Conservation (phyloP, 1,140 invertebrate genomes). For the Sesamia nonagrioides region DNA sequence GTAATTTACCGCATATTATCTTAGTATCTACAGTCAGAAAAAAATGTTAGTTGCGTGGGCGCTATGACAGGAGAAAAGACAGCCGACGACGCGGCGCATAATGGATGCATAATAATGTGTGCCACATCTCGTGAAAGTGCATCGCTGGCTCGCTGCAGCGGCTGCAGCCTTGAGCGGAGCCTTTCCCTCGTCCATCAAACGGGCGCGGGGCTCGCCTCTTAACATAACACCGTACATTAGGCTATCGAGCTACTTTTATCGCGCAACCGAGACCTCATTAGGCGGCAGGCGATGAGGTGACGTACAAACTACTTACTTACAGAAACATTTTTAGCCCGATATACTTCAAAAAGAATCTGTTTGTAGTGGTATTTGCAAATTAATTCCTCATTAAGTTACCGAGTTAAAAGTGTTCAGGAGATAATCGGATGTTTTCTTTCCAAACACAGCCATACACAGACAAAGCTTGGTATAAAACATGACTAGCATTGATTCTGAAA, state of each 20-base stretch:
- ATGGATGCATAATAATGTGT: constrained; percentile 78
- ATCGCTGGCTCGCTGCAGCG: constrained; percentile 65
- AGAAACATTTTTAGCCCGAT: not conserved
- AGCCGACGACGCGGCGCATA: constrained; percentile 62
- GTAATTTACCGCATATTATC: constrained; percentile 46
- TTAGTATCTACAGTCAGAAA: constrained; percentile 40
- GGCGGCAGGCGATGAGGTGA: not conserved
- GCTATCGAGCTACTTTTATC: constrained; percentile 78
- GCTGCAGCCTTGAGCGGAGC: constrained; percentile 77
- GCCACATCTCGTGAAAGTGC: constrained; percentile 82
- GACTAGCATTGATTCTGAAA: constrained; percentile 51
- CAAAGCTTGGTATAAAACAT: constrained; percentile 35
- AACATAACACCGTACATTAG: constrained; percentile 77
- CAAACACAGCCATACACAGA: constrained; percentile 9
- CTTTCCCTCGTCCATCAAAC: constrained; percentile 86
- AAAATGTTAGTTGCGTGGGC: constrained; percentile 58
- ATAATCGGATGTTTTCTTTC: not conserved
- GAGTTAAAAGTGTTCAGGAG: not conserved
- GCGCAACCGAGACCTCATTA: constrained; percentile 51
- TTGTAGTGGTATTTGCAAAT: not conserved
- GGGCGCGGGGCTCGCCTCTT: constrained; percentile 67
- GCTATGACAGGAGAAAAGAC: constrained; percentile 58
- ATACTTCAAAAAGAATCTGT: not conserved
- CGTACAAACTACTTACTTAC: not conserved
- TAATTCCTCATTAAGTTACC: not conserved